Evolutionary conservation across 2,888 invertebrate genomes (phyloP).

Genomic region (Allacma fusca): DNA sequence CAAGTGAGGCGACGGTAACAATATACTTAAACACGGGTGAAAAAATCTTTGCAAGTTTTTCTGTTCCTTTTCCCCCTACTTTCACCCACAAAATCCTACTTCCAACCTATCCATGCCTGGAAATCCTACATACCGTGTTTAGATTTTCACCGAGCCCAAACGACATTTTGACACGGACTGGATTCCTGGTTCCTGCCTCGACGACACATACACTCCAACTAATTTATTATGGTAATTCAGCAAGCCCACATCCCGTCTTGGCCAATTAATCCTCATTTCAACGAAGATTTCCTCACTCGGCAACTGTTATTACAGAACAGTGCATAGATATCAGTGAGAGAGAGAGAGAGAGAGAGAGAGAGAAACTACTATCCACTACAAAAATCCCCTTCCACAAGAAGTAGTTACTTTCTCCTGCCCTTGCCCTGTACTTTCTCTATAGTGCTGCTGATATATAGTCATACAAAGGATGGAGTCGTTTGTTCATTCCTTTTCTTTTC

Average conservation of each 20-base stretch:
- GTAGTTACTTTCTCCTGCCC: neutral
- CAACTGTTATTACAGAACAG: slow-evolving; percentile 11
- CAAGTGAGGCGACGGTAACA: no score
- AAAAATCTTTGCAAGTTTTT: no score
- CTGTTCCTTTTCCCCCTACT: no score
- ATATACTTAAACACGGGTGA: no score
- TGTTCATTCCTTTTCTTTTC: neutral
- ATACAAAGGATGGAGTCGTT: no score
- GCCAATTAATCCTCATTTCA: slow-evolving; percentile 49
- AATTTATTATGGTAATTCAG: slow-evolving; percentile 44
- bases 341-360: no score
- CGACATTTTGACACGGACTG: slow-evolving; percentile 46
- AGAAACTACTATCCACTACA: no score
- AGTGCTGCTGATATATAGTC: no score
- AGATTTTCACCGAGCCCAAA: slow-evolving; percentile 33
- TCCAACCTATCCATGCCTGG: neutral
- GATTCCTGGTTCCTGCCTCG: slow-evolving; percentile 38
- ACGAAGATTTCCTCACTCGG: slow-evolving; percentile 38
- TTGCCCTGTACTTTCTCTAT: no score
- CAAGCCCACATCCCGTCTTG: slow-evolving; percentile 34
- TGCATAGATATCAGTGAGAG: neutral
- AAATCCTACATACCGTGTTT: slow-evolving; percentile 27
- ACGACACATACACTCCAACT: slow-evolving; percentile 28
- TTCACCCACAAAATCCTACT: no score
- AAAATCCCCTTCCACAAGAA: no score